Base-by-base conservation (phyloP, 2,888 invertebrate genomes). In the Synanthedon andrenaeformis region DNA sequence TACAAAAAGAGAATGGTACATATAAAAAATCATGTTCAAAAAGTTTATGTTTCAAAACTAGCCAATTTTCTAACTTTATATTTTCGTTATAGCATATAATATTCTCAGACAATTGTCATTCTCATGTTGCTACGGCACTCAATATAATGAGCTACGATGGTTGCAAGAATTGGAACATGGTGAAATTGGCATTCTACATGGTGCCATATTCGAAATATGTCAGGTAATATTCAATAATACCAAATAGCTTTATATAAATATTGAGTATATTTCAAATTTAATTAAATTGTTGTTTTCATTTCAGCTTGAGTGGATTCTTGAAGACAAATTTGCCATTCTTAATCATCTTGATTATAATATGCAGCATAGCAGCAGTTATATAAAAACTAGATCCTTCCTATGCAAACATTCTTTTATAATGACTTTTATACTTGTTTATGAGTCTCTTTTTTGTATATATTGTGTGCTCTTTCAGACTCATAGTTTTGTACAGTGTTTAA, bases 31-130 rank as follows among this genome's bases (percentile, higher is more conserved):
- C 6, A 13, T 23, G n/a, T n/a, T n/a, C n/a, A n/a, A n/a, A n/a
- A n/a, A 17, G 4, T 1, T 19, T 49, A 19, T 17, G 2, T 12
- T 49, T 49, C 13, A 45, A 12, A 45, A 6, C 6, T 45, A 45
- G 12, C 45, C 8, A 12, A 6, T 45, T 8, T 13, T 45, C 10
- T n/a, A 14, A 45, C 6, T 45, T 35, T 51, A 35, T 35, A 19
- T 19, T 35, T 55, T 55, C 55, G 53, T 72, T 88, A 51, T 84
- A 95, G 94, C 99, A 99, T 74, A 98, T 98, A 76, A 83, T 99
- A 57, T 94, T 92, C 72, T 98, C 96, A 76, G 99, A 99, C 81
- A 98, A 99, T 80, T 99, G 99, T 70, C 99, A 99, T 79, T 98
- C 98, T 0, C 98, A 99, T 79, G 98, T 98, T 41, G 98, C 98